Evolutionary conservation across 2,888 invertebrate genomes (phyloP), one percentile per base, ranked within the genome.

Genomic region (Chloroclystis v-ata): DNA sequence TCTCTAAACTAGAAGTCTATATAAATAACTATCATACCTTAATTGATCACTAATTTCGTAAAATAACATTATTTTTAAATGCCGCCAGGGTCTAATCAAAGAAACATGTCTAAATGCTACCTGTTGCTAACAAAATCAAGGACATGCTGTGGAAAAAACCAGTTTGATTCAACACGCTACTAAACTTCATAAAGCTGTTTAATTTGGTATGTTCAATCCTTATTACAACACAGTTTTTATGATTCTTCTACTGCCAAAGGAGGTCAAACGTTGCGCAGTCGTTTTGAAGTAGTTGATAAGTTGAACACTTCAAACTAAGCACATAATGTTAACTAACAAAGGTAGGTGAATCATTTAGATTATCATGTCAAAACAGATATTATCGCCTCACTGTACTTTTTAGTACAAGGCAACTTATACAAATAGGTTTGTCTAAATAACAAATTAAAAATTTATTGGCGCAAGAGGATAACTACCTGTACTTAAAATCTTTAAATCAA

Each of bases 221-320:
- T 43, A 37, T 41, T 37, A 26, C 47, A 25, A 48, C 32, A 40
- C 10, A 11, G 20, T 20, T 16, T 40, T 43, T 48, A 40, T 39
- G 41, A 46, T 33, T 28, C 9, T 10, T 46, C 38, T 28, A 37
- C 37, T 29, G 33, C 13, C 10, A 35, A 50, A 43, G 35, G 43
- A 50, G 50, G 50, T 46, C 46, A 49, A 25, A 9, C 4, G 24
- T 43, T 50, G 30, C 45, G 44, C 10, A 49, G 29, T 43, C 24
- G 13, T 11, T n/a, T 20, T 45, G 30, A 50, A 50, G 46, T 46
- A 38, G 26, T 33, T 12, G 39, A 50, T 50, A 50, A 46, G 39
- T 40, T 12, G 28, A 14, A 28, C 33, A 48, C 50, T 50, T 35
- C 38, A 45, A 41, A 49, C 35, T 13, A 50, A 30, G 26, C 13